Conservation (phyloP, 2,797 vertebrate species). For the Sebastes hopkinsi region DNA sequence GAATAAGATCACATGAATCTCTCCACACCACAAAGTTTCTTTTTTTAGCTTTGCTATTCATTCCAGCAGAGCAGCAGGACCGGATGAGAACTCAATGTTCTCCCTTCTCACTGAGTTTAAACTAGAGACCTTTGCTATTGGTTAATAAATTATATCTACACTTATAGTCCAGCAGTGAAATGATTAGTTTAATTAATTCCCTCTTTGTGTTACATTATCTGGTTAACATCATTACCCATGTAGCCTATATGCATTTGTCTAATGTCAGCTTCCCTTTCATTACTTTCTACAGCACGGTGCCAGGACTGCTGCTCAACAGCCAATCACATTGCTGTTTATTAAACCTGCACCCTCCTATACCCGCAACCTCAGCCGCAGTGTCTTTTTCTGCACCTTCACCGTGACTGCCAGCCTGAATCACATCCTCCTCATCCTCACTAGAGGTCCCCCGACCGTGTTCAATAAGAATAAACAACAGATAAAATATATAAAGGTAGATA, state of each 20-base stretch:
- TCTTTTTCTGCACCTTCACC: background rate
- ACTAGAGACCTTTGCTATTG: background rate
- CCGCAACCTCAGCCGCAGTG: background rate
- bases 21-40: background rate
- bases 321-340: background rate
- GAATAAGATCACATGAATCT: background rate
- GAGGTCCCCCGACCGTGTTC: background rate
- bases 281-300: background rate
- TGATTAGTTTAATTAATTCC: background rate
- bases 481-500: background rate
- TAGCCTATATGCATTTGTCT: background rate
- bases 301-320: fast-evolving
- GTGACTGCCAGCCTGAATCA: background rate
- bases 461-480: background rate
- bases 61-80: background rate
- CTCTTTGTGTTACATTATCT: background rate
- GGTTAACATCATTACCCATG: background rate
- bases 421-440: background rate
- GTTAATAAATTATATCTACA: background rate
- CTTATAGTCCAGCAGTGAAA: background rate
- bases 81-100: background rate
- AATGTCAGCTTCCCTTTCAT: background rate
- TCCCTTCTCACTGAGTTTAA: background rate
- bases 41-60: background rate
- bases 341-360: background rate